Base-by-base conservation (phyloP, 2,797 vertebrate genomes). In the Scolopax rusticola region DNA sequence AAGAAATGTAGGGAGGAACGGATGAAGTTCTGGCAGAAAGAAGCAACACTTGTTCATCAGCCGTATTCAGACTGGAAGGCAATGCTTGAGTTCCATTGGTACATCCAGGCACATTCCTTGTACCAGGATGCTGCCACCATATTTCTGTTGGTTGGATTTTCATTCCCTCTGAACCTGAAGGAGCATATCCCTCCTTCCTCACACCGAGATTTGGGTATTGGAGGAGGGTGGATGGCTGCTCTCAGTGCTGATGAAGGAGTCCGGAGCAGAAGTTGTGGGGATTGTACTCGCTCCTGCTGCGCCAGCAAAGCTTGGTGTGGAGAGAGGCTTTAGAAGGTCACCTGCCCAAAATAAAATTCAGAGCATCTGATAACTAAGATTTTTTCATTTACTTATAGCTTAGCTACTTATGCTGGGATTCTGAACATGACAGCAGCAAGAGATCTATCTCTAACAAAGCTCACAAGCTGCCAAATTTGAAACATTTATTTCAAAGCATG, bases 351-450 rank as follows among this genome's bases (percentile, higher is more conserved):
- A 84, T 15, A 94, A 89, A 92, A 93, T 57, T 54, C 53, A 83
- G 36, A 92, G 45, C 45, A 84, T 87, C 48, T 30, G 65, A 73
- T 75, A 87, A 91, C 24, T 48, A 68, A 73, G 43, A 47, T 45
- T 94, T 88, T 88, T 88, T 91, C 38, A 27, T 45, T 80, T 85
- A 75, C 81, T 96, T 95, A 73, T 90, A 73, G 15, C 16, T 71
- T 63, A 92, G 30, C 23, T 91, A 69, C 56, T 86, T 88, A 63
- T 21, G 15, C 70, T 76, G 59, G 47, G 43, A 54, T 84, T 90
- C 94, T 43, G 51, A 93, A 30, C 14, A 21, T 12, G 28, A 82
- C 43, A 88, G 38, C 65, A 90, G 48, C 8, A 59, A 73, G 43
- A 89, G 27, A 61, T 88, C 48, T 90, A 61, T 63, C 48, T 36